These are phyloP conservation scores for Holothuria glaberrima DNA, from an alignment of 35 echinoderm and acorn worm species.

Conservation along the genomic window DNA sequence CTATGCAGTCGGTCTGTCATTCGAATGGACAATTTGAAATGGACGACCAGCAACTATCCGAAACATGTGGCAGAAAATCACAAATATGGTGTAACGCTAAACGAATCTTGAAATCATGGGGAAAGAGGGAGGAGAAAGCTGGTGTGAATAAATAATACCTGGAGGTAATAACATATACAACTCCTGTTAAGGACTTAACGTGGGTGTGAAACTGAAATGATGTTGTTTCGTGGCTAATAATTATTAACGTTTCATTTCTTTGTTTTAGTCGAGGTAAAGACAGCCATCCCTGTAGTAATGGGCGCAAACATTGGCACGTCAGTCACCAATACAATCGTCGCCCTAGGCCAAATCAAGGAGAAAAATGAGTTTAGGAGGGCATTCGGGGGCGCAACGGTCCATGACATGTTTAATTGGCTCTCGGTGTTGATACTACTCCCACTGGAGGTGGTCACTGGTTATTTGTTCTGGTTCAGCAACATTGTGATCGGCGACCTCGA, in stretches of 20 bases:
- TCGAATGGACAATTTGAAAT: no score
- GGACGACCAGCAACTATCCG: no score
- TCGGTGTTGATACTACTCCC: constrained; percentile 77
- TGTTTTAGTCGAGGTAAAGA: constrained; percentile 59
- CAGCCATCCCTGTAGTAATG: constrained; percentile 87
- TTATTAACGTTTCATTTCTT: neutral
- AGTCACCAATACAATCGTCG: constrained; percentile 86
- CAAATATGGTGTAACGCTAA: no score
- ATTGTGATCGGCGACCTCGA: constrained; percentile 12
- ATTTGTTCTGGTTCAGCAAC: constrained; percentile 29
- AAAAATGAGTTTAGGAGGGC: constrained; percentile 80
- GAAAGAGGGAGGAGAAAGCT: no score
- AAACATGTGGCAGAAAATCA: no score
- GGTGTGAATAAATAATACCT: no score
- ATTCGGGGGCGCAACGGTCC: constrained; percentile 90
- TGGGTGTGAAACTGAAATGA: no score
- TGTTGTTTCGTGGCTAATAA: no score
- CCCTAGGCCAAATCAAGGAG: constrained; percentile 72
- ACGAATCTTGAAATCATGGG: no score
- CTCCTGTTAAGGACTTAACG: no score
- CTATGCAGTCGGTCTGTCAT: no score
- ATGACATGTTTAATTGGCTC: constrained; percentile 95
- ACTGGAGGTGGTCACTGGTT: constrained; percentile 64
- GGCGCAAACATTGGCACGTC: constrained; percentile 90
- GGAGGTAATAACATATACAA: no score